Base-by-base conservation (phyloP, 2,113 vertebrate species). In the Prunella fulvescens region DNA sequence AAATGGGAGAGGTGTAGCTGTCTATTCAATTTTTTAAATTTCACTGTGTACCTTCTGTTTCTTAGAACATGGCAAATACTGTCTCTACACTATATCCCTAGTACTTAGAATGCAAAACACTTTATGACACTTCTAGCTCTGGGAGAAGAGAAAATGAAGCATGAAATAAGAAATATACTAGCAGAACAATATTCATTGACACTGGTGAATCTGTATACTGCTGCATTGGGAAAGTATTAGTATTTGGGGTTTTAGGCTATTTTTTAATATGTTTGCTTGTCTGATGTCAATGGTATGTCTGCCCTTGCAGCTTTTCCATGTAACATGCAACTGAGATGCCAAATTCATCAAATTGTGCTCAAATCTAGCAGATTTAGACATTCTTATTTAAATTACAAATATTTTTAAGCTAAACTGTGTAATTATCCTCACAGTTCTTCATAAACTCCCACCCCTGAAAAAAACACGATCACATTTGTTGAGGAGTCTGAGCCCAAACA, bases 81-180 rank as follows among this genome's bases (percentile, higher is more conserved):
- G 80, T 86, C 88, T 94, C 92, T 91, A 95, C 97, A 94, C 81
- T 93, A 95, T 88, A 96, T 88, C 84, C 80, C 86, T 77, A 74
- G 93, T 86, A 95, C 88, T 97, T 96, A 93, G 69, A 96, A 97
- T 96, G 95, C 89, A 97, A 95, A 96, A 93, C 90, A 93, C 82
- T 96, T 97, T 93, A 97, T 95, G 95, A 94, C 86, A 96, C 92
- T 91, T 96, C 92, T 94, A 93, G 95, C 94, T 97, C 72, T 91
- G 93, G 93, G 79, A 97, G 89, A 97, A 97, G 62, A 94, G 92
- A 96, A 96, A 97, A 97, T 96, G 97, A 97, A 97, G 96, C 97
- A 97, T 97, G 96, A 97, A 97, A 97, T 97, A 97, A 96, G 96
- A 97, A 97, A 97, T 97, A 96, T 94, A 95, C 92, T 95, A 90